A percentile compares a stretch with the other conserved stretches of the same genome.
phyloP scores from a whole-genome alignment of 2,113 vertebrate genomes.

The Tetrao urogallus region DNA sequence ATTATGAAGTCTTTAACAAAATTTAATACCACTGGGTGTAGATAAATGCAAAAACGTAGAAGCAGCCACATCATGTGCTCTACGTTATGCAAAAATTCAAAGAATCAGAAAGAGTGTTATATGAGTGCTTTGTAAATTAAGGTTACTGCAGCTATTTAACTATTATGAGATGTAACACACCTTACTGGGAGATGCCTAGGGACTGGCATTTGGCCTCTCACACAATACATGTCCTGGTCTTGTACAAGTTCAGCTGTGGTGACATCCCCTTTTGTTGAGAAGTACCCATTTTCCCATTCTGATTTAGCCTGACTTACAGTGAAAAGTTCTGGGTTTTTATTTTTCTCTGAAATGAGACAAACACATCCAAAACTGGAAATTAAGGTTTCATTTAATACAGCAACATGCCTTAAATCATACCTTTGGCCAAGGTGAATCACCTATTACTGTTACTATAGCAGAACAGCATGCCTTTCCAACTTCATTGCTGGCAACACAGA shows the following conservation, averaged over 20 bases:
- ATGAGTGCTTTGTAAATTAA: not conserved
- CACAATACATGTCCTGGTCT: not conserved
- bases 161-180: not conserved
- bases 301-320: not conserved
- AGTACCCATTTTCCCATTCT: not conserved
- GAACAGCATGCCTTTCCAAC: conserved; percentile 58
- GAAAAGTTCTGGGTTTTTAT: not conserved
- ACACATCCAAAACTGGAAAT: not conserved
- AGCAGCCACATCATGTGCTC: not conserved
- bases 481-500: conserved; percentile 64
- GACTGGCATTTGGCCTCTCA: not conserved
- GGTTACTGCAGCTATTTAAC: not conserved
- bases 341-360: conserved; percentile 58
- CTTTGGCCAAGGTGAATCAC: conserved; percentile 13
- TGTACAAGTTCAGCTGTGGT: not conserved
- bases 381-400: not conserved
- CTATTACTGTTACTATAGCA: conserved; percentile 56
- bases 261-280: not conserved
- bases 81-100: not conserved
- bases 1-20: not conserved
- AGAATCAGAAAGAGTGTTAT: not conserved
- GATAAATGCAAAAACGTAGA: not conserved
- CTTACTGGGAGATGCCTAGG: not conserved
- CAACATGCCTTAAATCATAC: not conserved
- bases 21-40: not conserved